phyloP scores from a whole-genome alignment of 2,888 invertebrate genomes.

The Callosobruchus maculatus region DNA sequence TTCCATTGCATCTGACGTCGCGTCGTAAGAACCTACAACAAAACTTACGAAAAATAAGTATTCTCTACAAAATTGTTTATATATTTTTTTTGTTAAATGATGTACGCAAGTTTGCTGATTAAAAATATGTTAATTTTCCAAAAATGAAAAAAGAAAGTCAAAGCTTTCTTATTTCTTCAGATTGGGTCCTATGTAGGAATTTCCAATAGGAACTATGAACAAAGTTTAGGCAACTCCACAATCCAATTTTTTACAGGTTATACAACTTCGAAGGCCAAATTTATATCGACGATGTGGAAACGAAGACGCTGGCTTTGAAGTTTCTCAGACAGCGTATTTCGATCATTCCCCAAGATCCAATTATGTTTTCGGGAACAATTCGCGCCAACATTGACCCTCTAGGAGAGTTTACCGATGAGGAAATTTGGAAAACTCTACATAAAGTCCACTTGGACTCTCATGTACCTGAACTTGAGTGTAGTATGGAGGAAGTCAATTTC shows the following conservation, averaged over 20 bases:
- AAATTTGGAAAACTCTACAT: constrained; percentile 36
- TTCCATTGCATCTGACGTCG: too few species aligned
- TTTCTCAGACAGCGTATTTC: constrained; percentile 50
- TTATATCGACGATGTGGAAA: constrained; percentile 40
- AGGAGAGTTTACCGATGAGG: constrained; percentile 30
- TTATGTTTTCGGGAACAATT: constrained; percentile 55
- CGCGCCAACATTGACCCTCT: constrained; percentile 44
- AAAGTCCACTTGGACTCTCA: constrained; percentile 44
- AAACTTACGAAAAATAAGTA: too few species aligned
- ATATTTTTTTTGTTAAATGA: too few species aligned
- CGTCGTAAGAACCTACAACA: too few species aligned
- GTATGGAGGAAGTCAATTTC: constrained; percentile 27
- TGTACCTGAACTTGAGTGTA: constrained; percentile 36
- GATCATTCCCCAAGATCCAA: constrained; percentile 54
- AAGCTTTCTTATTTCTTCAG: too few species aligned
- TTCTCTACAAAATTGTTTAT: too few species aligned
- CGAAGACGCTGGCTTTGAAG: constrained; percentile 48
- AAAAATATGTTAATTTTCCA: too few species aligned
- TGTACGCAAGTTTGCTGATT: too few species aligned
- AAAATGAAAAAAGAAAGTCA: too few species aligned
- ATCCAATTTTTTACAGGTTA: constrained; percentile 49
- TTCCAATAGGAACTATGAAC: too few species aligned
- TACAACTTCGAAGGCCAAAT: constrained; percentile 76
- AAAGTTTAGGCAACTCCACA: too few species aligned
- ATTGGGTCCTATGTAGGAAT: too few species aligned